Conservation (phyloP, 2,888 invertebrate genomes). For the Margaritifera margaritifera region DNA sequence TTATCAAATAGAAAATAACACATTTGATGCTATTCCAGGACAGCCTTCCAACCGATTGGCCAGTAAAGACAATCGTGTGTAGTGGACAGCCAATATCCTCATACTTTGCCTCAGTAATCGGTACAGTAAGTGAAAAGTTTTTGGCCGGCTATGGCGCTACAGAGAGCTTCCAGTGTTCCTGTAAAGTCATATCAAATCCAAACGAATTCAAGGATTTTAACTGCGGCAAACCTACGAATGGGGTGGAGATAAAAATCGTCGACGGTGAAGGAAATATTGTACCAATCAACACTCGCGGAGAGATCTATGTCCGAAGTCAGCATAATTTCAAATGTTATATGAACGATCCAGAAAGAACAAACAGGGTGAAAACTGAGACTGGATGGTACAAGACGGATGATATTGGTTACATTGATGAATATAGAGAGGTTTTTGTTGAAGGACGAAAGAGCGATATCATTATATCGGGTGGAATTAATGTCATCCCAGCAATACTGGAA, state of each 20-base stretch:
- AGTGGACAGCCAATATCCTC: conserved; percentile 5
- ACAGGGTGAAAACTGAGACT: conserved; percentile 3
- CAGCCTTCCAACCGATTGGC: neutral
- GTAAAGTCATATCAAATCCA: neutral
- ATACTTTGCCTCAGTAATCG: neutral
- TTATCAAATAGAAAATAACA: neutral
- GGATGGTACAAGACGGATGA: conserved; percentile 33
- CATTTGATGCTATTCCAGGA: conserved; percentile 2
- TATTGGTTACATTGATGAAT: conserved; percentile 18
- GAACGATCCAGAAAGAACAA: conserved; percentile 24
- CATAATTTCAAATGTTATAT: conserved; percentile 14
- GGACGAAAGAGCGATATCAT: conserved; percentile 24
- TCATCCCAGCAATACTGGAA: conserved; percentile 21
- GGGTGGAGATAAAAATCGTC: conserved; percentile 2
- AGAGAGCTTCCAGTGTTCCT: neutral
- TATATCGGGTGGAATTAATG: conserved; percentile 20
- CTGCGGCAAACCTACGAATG: neutral
- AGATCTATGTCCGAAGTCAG: conserved; percentile 19
- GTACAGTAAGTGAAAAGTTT: neutral
- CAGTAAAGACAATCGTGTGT: neutral
- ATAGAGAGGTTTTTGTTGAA: conserved; percentile 15
- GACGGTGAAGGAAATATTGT: conserved; percentile 2
- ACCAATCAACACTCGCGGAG: conserved; percentile 11
- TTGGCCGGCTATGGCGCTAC: neutral
- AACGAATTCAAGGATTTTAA: conserved; percentile 2